These are phyloP conservation scores for Tychaedon coryphoeus DNA, from an alignment of 2,113 vertebrate genomes.

Conservation along the genomic window DNA sequence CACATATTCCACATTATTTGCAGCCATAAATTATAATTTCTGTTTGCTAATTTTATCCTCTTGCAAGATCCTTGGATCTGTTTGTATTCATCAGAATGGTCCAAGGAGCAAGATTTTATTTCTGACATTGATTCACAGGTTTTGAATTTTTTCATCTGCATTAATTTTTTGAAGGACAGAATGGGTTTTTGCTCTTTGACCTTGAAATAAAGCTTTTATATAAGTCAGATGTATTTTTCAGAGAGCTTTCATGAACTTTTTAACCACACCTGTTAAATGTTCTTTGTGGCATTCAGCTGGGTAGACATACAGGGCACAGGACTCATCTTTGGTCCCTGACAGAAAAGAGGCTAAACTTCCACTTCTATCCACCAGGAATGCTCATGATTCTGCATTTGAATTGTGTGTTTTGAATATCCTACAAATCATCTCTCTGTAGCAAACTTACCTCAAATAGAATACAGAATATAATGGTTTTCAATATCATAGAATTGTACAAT, in stretches of 20 bases:
- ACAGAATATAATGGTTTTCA: not conserved
- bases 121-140: fast-evolving
- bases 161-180: not conserved
- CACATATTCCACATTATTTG: not conserved
- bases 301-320: not conserved
- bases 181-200: not conserved
- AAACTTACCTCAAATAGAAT: not conserved
- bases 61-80: not conserved
- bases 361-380: not conserved
- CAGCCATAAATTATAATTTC: not conserved
- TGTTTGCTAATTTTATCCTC: not conserved
- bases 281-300: not conserved
- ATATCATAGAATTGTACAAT: not conserved
- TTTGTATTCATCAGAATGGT: not conserved
- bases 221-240: not conserved
- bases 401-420: not conserved
- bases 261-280: not conserved
- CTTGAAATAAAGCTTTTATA: not conserved
- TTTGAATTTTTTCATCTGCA: not conserved
- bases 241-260: not conserved
- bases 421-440: not conserved
- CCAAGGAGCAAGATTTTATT: not conserved
- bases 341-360: not conserved
- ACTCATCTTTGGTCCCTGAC: not conserved
- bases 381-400: not conserved